Conservation (phyloP, 1,140 invertebrate species). For the Eueides isabella region DNA sequence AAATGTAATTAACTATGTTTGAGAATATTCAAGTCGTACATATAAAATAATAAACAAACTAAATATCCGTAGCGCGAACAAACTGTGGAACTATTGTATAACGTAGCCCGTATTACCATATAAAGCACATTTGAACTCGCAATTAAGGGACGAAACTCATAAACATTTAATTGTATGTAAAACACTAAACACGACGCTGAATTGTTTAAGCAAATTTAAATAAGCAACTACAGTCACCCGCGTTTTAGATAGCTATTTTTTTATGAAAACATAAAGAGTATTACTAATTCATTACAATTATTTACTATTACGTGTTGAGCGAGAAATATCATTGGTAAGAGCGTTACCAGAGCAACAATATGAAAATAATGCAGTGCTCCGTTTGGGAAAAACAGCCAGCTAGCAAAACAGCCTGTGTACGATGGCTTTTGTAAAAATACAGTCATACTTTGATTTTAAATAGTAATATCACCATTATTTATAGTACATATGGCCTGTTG, state of each 20-base stretch:
- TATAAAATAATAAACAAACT: constrained; percentile 4
- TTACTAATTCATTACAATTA: too few species aligned
- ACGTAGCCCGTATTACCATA: constrained; percentile 25
- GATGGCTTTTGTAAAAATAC: too few species aligned
- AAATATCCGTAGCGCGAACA: constrained; percentile 1
- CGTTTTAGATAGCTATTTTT: not conserved
- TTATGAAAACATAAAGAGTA: not conserved
- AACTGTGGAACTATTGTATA: constrained; percentile 25
- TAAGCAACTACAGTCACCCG: not conserved
- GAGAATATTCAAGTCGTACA: not conserved
- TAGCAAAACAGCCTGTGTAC: too few species aligned
- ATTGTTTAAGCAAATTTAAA: constrained; percentile 4
- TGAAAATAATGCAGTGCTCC: too few species aligned
- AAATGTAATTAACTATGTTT: not conserved
- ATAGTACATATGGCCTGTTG: too few species aligned
- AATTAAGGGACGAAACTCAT: constrained; percentile 38
- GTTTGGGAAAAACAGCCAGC: too few species aligned
- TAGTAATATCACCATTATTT: too few species aligned
- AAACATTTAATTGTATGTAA: constrained; percentile 32
- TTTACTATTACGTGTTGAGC: too few species aligned
- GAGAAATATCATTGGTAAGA: too few species aligned
- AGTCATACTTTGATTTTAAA: too few species aligned
- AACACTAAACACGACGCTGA: constrained; percentile 4
- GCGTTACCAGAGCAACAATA: too few species aligned
- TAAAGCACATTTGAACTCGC: constrained; percentile 34